A percentile compares a stretch with the other conserved stretches of the same genome.
phyloP scores from a whole-genome alignment of 2,888 invertebrate species.

The Muscina levida region DNA sequence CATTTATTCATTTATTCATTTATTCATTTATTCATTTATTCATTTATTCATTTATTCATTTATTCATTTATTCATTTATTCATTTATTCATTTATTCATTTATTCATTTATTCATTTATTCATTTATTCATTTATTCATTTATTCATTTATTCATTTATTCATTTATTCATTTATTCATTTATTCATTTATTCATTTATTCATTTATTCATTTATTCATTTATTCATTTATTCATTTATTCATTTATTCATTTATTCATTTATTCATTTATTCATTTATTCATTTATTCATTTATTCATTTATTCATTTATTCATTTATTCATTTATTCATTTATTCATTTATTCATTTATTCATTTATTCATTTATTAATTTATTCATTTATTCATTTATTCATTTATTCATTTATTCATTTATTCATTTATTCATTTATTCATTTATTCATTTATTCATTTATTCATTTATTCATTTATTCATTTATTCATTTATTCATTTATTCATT shows the following conservation, averaged over 20 bases:
- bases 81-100: background rate
- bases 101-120: background rate
- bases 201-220: background rate
- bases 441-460: too few species aligned
- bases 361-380: background rate
- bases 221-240: background rate
- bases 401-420: too few species aligned
- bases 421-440: too few species aligned
- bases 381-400: background rate
- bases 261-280: background rate
- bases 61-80: background rate
- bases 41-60: too few species aligned
- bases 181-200: conserved; percentile 1
- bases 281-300: conserved; percentile 3
- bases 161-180: background rate
- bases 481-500: too few species aligned
- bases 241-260: background rate
- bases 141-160: too few species aligned
- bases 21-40: background rate
- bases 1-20: conserved; percentile 14
- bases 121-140: background rate
- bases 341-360: background rate
- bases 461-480: too few species aligned
- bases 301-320: background rate
- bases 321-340: conserved; percentile 1